A percentile compares a stretch with the other conserved stretches of the same genome.
Evolutionary conservation across 2,113 vertebrate genomes (phyloP).

Genomic region (Tetraodon nigroviridis): DNA sequence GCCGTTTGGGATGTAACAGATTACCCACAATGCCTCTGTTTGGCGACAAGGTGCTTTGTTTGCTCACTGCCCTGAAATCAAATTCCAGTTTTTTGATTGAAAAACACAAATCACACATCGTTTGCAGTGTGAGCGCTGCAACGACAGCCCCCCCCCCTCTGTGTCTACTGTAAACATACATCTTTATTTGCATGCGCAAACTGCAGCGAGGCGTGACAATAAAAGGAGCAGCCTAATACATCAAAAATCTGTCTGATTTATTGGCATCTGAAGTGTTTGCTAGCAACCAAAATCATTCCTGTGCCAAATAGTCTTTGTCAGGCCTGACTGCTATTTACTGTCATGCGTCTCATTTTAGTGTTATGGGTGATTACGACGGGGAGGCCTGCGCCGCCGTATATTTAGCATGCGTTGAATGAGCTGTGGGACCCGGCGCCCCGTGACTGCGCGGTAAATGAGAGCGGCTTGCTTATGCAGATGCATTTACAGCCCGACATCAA

Average conservation of each 20-base stretch:
- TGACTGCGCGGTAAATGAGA: constrained; percentile 67
- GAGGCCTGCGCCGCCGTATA: constrained; percentile 62
- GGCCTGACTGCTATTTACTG: constrained; percentile 68
- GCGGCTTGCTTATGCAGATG: constrained; percentile 66
- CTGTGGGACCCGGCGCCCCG: constrained; percentile 61
- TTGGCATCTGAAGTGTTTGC: constrained; percentile 67
- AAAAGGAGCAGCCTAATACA: constrained; percentile 71
- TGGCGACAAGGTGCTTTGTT: constrained; percentile 44
- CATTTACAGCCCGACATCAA: constrained; percentile 44
- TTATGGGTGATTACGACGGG: constrained; percentile 72
- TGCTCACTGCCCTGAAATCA: constrained; percentile 53
- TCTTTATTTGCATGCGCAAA: constrained; percentile 62
- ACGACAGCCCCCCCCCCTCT: constrained; percentile 13
- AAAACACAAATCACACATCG: constrained; percentile 60
- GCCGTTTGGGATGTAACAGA: constrained; percentile 35
- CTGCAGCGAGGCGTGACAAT: constrained; percentile 52
- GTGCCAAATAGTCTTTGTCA: constrained; percentile 68
- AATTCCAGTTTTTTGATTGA: constrained; percentile 57
- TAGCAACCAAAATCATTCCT: constrained; percentile 63
- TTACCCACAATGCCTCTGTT: constrained; percentile 29
- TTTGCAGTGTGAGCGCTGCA: constrained; percentile 51
- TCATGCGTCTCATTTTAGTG: constrained; percentile 71
- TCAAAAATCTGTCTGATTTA: constrained; percentile 69
- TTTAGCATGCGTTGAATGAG: constrained; percentile 67
- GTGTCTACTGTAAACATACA: constrained; percentile 56